phyloP scores from a whole-genome alignment of 1,140 invertebrate species.

The Drosophila paulistorum region DNA sequence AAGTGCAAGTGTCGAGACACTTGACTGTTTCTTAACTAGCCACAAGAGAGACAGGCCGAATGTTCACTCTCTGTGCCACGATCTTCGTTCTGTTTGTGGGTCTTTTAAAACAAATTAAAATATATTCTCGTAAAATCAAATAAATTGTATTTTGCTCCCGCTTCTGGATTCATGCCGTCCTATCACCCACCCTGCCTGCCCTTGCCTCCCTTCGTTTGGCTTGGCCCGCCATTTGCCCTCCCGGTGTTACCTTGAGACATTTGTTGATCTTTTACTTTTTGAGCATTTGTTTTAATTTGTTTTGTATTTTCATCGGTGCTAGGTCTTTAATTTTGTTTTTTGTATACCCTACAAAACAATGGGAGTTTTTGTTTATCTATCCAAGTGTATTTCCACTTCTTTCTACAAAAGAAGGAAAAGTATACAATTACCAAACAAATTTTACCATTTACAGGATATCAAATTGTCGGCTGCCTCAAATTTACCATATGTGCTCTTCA shows the following conservation, averaged over 20 bases:
- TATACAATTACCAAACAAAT: too few relatives aligned
- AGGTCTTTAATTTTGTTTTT: constrained; percentile 3
- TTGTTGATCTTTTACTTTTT: constrained; percentile 45
- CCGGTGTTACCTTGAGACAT: constrained; percentile 62
- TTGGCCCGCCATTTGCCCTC: constrained; percentile 12
- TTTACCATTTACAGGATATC: background rate
- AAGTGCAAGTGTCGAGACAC: constrained; percentile 59
- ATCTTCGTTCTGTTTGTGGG: constrained; percentile 29
- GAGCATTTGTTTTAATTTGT: constrained; percentile 15
- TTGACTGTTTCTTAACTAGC: constrained; percentile 35
- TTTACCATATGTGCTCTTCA: background rate
- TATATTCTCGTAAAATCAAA: constrained; percentile 76
- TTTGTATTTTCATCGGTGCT: constrained; percentile 2
- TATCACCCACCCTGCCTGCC: background rate
- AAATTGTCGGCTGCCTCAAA: background rate
- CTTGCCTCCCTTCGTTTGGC: background rate
- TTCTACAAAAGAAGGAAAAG: too few relatives aligned
- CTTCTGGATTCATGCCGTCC: constrained; percentile 2
- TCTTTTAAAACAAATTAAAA: constrained; percentile 71
- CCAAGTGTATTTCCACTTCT: too few relatives aligned
- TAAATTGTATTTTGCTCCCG: constrained; percentile 43
- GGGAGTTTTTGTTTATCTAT: too few relatives aligned
- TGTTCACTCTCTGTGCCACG: constrained; percentile 11
- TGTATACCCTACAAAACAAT: background rate
- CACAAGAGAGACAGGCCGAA: constrained; percentile 12